Conservation (phyloP, 2,797 vertebrate species). For the Cossypha polioptera region DNA sequence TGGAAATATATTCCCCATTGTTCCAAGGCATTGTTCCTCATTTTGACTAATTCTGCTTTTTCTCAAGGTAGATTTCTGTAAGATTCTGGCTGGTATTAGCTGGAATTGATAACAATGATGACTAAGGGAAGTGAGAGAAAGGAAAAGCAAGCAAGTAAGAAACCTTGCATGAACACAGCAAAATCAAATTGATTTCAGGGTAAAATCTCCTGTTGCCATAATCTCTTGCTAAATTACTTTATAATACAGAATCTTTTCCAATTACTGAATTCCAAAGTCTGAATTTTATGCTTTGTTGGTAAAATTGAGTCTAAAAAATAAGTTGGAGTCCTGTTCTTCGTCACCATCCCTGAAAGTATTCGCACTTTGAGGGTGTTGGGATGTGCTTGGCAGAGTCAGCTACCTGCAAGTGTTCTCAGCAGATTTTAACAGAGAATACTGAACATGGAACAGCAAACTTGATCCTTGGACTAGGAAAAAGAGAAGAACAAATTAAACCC, state of each 20-base stretch:
- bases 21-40: not conserved
- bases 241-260: not conserved
- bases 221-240: not conserved
- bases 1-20: not conserved
- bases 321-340: not conserved
- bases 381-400: not conserved
- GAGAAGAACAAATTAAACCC: not conserved
- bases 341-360: not conserved
- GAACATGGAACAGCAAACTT: not conserved
- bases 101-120: not conserved
- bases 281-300: not conserved
- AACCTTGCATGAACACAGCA: not conserved
- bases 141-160: not conserved
- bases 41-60: not conserved
- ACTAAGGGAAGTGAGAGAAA: accelerated
- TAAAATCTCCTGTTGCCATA: not conserved
- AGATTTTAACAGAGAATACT: not conserved
- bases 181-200: not conserved
- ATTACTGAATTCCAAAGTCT: not conserved
- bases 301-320: not conserved
- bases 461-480: not conserved
- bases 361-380: not conserved
- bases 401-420: not conserved
- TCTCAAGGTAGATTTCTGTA: not conserved
- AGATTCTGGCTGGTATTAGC: not conserved